Conservation (phyloP, 1,140 invertebrate genomes). For the Oryzaephilus surinamensis region DNA sequence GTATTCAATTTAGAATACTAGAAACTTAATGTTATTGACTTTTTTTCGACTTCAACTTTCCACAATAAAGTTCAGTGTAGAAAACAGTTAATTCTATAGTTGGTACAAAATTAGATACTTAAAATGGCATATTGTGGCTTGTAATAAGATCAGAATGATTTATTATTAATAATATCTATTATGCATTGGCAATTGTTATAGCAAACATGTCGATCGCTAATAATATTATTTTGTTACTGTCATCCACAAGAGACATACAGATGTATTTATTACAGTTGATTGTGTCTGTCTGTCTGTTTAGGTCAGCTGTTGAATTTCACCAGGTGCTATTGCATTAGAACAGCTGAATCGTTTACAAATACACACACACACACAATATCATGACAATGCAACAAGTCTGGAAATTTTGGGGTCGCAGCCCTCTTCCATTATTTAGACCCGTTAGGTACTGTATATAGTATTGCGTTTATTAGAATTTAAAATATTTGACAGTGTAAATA, state of each 20-base stretch:
- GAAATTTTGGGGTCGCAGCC: neutral
- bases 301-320: constrained; percentile 1
- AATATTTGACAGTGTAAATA: too few species aligned
- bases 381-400: neutral
- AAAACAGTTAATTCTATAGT: too few species aligned
- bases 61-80: neutral
- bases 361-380: too few species aligned
- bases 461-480: too few species aligned
- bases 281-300: too few species aligned
- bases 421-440: too few species aligned
- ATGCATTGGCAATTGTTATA: neutral
- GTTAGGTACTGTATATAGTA: too few species aligned
- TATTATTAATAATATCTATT: neutral
- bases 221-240: neutral
- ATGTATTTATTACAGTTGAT: too few species aligned
- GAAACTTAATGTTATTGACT: neutral
- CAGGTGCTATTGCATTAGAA: neutral
- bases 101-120: too few species aligned
- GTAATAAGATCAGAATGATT: too few species aligned
- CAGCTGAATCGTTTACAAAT: neutral
- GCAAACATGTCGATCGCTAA: neutral
- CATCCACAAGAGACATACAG: neutral
- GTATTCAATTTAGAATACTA: too few species aligned
- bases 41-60: neutral
- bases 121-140: too few species aligned